phyloP scores from a whole-genome alignment of 1,140 invertebrate species.

The Sitobion miscanthi region DNA sequence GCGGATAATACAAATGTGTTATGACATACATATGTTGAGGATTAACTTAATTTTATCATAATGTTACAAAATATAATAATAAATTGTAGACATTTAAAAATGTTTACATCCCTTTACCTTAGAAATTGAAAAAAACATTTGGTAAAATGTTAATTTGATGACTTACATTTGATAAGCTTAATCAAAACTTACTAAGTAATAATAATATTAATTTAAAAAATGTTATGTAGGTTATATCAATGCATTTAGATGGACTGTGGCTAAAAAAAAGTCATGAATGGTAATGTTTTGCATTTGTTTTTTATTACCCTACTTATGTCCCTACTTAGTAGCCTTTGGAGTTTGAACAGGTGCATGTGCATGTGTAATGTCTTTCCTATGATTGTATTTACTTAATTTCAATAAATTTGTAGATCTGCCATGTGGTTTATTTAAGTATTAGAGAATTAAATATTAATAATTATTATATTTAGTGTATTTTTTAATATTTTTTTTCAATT shows the following conservation, averaged over 20 bases:
- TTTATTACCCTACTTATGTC: not conserved
- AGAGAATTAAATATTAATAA: not conserved
- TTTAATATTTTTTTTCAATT: not conserved
- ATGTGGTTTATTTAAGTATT: not conserved
- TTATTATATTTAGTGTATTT: not conserved
- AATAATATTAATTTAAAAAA: not conserved
- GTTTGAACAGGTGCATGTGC: conserved; percentile 14
- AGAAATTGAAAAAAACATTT: not conserved
- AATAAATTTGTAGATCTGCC: not conserved
- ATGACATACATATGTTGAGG: not conserved
- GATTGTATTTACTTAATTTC: not conserved
- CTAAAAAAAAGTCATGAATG: conserved; percentile 23
- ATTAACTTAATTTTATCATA: too few relatives aligned
- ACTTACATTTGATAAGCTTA: not conserved
- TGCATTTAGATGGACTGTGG: conserved; percentile 34
- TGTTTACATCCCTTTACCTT: not conserved
- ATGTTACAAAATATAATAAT: too few relatives aligned
- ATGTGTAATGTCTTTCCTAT: not conserved
- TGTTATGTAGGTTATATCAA: conserved; percentile 46
- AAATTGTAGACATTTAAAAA: not conserved
- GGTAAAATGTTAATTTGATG: not conserved
- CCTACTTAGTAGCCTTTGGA: not conserved
- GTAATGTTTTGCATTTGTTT: conserved; percentile 37
- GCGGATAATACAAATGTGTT: not conserved
- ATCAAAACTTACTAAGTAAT: not conserved